A percentile compares a stretch with the other conserved stretches of the same genome.
Evolutionary conservation across 2,888 invertebrate species (phyloP).

Genomic region (Hypsopygia costalis): DNA sequence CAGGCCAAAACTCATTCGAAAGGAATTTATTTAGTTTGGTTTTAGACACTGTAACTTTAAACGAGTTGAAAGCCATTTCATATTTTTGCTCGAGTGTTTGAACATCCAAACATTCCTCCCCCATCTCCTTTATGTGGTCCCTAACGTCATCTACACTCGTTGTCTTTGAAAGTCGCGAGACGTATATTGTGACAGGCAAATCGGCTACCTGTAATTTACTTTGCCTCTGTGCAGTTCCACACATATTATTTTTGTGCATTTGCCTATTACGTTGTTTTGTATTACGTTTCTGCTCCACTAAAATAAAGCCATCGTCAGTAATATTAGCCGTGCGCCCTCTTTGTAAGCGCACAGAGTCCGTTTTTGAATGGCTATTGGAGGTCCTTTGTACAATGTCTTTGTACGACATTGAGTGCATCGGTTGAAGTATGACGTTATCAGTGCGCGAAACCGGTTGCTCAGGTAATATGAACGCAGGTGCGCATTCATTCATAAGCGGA

Average conservation of each 20-base stretch:
- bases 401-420: too few relatives aligned
- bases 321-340: too few relatives aligned
- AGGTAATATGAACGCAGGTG: too few relatives aligned
- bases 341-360: too few relatives aligned
- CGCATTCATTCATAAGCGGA: too few relatives aligned
- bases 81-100: neutral
- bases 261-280: neutral
- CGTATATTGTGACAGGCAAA: neutral
- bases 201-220: neutral
- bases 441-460: too few relatives aligned
- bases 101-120: neutral
- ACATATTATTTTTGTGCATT: neutral
- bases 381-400: too few relatives aligned
- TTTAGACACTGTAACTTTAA: neutral
- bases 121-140: neutral
- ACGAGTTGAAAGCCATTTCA: neutral
- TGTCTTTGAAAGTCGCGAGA: neutral
- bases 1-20: conserved; percentile 1
- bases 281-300: neutral
- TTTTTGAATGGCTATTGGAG: too few relatives aligned
- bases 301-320: neutral
- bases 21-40: neutral
- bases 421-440: too few relatives aligned
- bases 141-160: neutral
- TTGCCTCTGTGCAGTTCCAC: neutral